A percentile compares a stretch with the other conserved stretches of the same genome.
These are phyloP conservation scores for Chionodraco myersi DNA, from an alignment of 2,113 vertebrate species.

Conservation along the genomic window DNA sequence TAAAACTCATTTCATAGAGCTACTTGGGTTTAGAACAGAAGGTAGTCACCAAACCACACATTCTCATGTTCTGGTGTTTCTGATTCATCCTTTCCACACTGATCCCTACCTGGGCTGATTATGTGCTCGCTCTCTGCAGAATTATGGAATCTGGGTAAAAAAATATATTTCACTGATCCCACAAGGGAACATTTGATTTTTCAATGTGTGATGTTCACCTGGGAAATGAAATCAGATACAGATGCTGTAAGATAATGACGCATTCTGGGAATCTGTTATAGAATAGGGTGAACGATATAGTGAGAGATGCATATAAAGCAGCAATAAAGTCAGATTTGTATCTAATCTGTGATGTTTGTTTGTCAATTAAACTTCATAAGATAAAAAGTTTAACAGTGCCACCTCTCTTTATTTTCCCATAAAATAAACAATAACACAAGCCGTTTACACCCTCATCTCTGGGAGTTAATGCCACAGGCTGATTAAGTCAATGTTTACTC, in stretches of 20 bases:
- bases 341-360: too few relatives aligned
- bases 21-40: too few relatives aligned
- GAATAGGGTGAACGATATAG: too few relatives aligned
- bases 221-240: slow-evolving; percentile 35
- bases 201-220: background rate
- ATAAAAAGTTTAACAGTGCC: too few relatives aligned
- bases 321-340: too few relatives aligned
- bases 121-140: slow-evolving; percentile 1
- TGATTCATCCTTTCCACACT: slow-evolving; percentile 32
- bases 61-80: background rate
- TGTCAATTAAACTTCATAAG: background rate
- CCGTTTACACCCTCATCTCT: background rate
- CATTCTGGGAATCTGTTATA: background rate
- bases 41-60: too few relatives aligned
- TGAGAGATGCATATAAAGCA: too few relatives aligned
- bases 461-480: background rate
- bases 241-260: background rate
- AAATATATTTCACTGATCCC: too few relatives aligned
- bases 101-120: slow-evolving; percentile 36
- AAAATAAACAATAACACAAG: background rate
- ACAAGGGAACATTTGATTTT: background rate
- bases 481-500: background rate
- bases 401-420: background rate
- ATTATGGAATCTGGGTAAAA: slow-evolving; percentile 41
- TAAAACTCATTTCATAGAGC: too few relatives aligned